These are phyloP conservation scores for Oscheius sp. DNA, from an alignment of 2,888 invertebrate genomes.

Conservation along the genomic window DNA sequence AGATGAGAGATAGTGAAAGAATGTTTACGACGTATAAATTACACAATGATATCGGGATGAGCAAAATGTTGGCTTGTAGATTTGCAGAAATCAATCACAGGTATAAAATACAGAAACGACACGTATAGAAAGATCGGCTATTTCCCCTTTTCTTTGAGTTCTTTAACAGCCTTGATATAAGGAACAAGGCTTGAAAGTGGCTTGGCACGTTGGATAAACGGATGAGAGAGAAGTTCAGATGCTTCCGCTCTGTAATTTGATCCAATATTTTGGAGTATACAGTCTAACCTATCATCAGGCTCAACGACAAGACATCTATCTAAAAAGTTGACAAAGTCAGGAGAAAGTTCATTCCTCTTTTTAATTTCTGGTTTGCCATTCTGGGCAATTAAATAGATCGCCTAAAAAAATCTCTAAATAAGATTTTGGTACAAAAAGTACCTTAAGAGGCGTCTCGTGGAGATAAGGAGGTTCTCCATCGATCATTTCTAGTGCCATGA, in stretches of 20 bases:
- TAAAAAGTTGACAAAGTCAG: constrained; percentile 76
- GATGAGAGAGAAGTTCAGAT: constrained; percentile 86
- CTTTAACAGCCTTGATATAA: constrained; percentile 88
- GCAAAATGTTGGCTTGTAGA: too few relatives aligned
- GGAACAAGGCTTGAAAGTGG: constrained; percentile 84
- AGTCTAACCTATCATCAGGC: constrained; percentile 43
- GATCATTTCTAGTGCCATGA: constrained; percentile 97
- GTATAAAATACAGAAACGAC: not conserved
- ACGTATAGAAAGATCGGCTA: not conserved
- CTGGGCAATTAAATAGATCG: constrained; percentile 92
- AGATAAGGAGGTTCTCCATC: constrained; percentile 93
- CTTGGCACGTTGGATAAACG: constrained; percentile 83
- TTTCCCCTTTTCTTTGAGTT: constrained; percentile 69
- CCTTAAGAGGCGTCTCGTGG: constrained; percentile 83
- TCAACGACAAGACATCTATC: constrained; percentile 77
- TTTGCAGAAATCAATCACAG: not conserved
- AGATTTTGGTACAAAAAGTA: constrained; percentile 6
- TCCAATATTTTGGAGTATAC: not conserved
- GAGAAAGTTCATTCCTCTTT: constrained; percentile 82
- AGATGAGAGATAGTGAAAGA: too few relatives aligned
- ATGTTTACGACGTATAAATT: too few relatives aligned
- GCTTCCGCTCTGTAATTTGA: constrained; percentile 78
- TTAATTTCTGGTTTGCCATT: constrained; percentile 91
- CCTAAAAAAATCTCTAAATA: constrained; percentile 46
- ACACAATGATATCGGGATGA: too few relatives aligned